Percentiles rank a stretch among this genome's conserved stretches.
Evolutionary conservation across 2,113 vertebrate genomes (phyloP).

Genomic region (Eudyptes chrysolophus): DNA sequence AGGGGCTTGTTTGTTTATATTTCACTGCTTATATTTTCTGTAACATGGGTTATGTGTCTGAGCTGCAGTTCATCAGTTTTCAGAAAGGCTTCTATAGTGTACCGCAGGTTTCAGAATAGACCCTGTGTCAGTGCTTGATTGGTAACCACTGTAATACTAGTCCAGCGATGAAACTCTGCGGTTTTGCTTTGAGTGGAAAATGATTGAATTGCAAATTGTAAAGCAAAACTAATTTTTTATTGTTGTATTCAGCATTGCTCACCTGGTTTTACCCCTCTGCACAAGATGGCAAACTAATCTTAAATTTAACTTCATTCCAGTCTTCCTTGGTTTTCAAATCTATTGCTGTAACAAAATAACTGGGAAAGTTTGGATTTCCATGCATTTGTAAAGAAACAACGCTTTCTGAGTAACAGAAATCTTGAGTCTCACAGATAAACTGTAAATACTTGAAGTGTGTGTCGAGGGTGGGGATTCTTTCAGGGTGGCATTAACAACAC

Average conservation of each 20-base stretch:
- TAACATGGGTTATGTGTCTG: accelerated
- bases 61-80: not conserved
- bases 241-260: not conserved
- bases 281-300: not conserved
- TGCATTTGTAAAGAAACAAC: not conserved
- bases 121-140: not conserved
- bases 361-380: not conserved
- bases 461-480: not conserved
- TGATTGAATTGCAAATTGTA: not conserved
- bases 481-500: not conserved
- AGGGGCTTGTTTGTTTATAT: not conserved
- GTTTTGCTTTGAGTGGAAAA: not conserved
- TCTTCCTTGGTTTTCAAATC: not conserved
- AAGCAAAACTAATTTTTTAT: not conserved
- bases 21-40: not conserved
- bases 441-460: not conserved
- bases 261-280: not conserved
- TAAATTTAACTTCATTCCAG: not conserved
- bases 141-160: not conserved
- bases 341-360: not conserved
- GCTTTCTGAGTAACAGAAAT: not conserved
- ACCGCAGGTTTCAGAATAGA: not conserved
- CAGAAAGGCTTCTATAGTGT: not conserved
- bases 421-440: not conserved
- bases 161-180: not conserved